A percentile compares a stretch with the other conserved stretches of the same genome.
Conservation (phyloP, 2,888 invertebrate species). For the Pyralis farinalis region DNA sequence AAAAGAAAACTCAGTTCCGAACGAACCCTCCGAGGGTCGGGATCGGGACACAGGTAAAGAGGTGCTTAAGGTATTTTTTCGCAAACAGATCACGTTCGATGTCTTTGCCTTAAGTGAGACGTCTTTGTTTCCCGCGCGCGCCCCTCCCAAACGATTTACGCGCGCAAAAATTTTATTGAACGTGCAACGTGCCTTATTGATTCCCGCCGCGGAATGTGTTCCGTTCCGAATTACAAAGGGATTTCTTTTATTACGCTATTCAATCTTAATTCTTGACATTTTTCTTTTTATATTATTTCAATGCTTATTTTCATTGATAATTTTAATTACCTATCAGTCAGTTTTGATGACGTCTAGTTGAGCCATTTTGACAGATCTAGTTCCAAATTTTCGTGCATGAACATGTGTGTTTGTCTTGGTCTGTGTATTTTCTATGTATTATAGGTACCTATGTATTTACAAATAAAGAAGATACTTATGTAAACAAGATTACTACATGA, state of each 20-base stretch:
- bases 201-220: conserved; percentile 35
- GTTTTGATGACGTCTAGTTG: too few relatives aligned
- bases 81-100: conserved; percentile 78
- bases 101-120: conserved; percentile 68
- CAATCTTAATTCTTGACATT: conserved; percentile 2
- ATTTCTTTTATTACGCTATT: conserved; percentile 2
- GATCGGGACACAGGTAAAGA: conserved; percentile 47
- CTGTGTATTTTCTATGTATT: too few relatives aligned
- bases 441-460: too few relatives aligned
- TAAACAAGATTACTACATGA: too few relatives aligned
- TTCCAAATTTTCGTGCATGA: too few relatives aligned
- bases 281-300: conserved; percentile 1
- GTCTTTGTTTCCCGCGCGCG: conserved; percentile 51
- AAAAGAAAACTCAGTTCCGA: conserved; percentile 38
- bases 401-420: too few relatives aligned
- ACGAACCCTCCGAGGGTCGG: conserved; percentile 36
- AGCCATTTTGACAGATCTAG: too few relatives aligned
- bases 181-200: conserved; percentile 56
- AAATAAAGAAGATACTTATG: too few relatives aligned
- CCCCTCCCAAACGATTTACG: conserved; percentile 55
- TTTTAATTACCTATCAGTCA: too few relatives aligned
- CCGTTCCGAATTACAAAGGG: conserved; percentile 22
- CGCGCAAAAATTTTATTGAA: conserved; percentile 51
- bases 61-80: conserved; percentile 68
- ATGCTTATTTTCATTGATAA: too few relatives aligned